phyloP scores from a whole-genome alignment of 2,113 vertebrate genomes.

The Emydura subglobosa region DNA sequence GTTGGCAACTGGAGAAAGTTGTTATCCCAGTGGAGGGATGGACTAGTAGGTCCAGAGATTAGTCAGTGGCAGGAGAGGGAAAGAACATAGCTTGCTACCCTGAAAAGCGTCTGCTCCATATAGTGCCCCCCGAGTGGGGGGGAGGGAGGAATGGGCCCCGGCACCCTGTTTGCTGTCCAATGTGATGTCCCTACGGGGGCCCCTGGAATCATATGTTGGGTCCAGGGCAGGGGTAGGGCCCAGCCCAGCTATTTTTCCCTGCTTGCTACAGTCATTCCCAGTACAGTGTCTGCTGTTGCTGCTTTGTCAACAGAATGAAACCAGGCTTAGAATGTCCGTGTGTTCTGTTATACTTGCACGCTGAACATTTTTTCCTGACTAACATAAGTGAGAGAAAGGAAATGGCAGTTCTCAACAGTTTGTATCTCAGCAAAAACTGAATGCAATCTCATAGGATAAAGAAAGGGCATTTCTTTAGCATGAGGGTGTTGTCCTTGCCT shows the following conservation, averaged over 20 bases:
- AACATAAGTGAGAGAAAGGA: no score
- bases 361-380: no score
- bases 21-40: neutral
- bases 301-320: no score
- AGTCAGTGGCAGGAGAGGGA: neutral
- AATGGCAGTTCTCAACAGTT: no score
- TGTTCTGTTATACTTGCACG: no score
- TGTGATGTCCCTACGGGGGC: neutral
- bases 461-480: neutral
- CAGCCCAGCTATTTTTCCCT: no score
- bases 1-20: neutral
- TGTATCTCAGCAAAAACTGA: neutral
- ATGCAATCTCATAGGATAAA: neutral
- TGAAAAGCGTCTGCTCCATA: neutral
- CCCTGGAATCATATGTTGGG: neutral
- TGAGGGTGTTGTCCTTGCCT: neutral
- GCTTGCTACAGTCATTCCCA: no score
- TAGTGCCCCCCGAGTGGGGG: neutral
- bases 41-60: neutral
- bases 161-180: neutral
- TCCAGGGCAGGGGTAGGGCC: neutral
- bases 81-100: neutral
- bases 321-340: no score
- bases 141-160: rapidly evolving
- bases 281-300: no score